Conservation (phyloP, 1,140 invertebrate genomes). For the Dendroctonus valens region DNA sequence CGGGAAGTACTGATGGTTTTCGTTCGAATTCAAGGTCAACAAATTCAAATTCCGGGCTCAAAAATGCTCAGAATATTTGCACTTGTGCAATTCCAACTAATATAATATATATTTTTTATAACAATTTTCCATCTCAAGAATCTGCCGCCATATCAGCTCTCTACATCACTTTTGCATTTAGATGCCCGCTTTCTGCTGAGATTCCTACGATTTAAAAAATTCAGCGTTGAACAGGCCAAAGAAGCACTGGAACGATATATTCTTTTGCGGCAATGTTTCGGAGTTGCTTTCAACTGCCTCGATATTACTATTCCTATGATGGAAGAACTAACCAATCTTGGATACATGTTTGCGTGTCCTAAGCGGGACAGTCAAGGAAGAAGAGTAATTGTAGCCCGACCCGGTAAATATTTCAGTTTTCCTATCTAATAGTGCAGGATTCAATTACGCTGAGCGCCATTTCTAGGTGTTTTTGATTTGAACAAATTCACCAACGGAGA, state of each 20-base stretch:
- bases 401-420: constrained; percentile 56
- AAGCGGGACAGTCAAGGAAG: constrained; percentile 74
- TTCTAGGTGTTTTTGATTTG: constrained; percentile 73
- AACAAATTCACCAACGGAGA: constrained; percentile 74
- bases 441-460: not conserved
- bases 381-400: constrained; percentile 72
- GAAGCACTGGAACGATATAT: constrained; percentile 80
- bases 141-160: not conserved
- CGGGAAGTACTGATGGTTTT: too few relatives aligned
- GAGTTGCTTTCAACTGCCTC: constrained; percentile 69
- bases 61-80: too few relatives aligned
- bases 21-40: too few relatives aligned
- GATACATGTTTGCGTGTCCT: constrained; percentile 77
- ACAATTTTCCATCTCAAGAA: too few relatives aligned
- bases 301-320: constrained; percentile 69
- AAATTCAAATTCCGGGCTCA: too few relatives aligned
- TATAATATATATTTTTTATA: too few relatives aligned
- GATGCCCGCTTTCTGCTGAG: constrained; percentile 73
- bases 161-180: constrained; percentile 46
- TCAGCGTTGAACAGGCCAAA: constrained; percentile 77
- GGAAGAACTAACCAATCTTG: constrained; percentile 67
- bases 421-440: not conserved
- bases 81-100: too few relatives aligned
- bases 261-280: constrained; percentile 70
- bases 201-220: constrained; percentile 81